Conservation (phyloP, 1,140 invertebrate genomes). For the Antheraea mylitta region DNA sequence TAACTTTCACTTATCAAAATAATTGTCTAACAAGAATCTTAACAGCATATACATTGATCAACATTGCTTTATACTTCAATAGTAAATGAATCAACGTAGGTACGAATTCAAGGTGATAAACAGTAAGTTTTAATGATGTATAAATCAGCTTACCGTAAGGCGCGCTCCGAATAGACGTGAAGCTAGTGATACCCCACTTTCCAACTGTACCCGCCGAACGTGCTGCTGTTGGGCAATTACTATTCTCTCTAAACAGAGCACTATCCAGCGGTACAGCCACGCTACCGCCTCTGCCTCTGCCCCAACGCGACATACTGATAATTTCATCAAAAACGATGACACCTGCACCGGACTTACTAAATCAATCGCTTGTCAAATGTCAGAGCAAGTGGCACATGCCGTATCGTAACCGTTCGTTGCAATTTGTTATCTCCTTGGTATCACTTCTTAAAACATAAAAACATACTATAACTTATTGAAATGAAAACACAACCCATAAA, state of each 20-base stretch:
- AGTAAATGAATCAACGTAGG: conserved; percentile 10
- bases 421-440: conserved; percentile 3
- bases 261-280: conserved; percentile 81
- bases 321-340: conserved; percentile 75
- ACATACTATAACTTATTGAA: conserved; percentile 36
- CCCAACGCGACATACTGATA: conserved; percentile 81
- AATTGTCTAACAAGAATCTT: conserved; percentile 1
- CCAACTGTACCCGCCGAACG: conserved; percentile 93
- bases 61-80: neutral
- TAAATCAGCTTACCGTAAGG: conserved; percentile 82
- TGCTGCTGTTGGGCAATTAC: conserved; percentile 91
- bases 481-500: conserved; percentile 77
- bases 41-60: neutral
- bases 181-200: conserved; percentile 96
- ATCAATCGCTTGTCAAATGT: conserved; percentile 64
- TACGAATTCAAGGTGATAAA: conserved; percentile 31
- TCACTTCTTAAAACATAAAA: conserved; percentile 28
- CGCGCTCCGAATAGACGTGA: conserved; percentile 91
- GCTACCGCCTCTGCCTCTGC: conserved; percentile 80
- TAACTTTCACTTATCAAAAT: conserved; percentile 29
- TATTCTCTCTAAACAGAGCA: conserved; percentile 90
- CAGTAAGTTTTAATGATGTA: conserved; percentile 20
- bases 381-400: conserved; percentile 60
- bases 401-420: conserved; percentile 13
- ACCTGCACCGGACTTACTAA: conserved; percentile 57